Percentiles rank a stretch among this genome's conserved stretches.
These are phyloP conservation scores for Erynnis tages DNA, from an alignment of 2,888 invertebrate species.

Conservation along the genomic window DNA sequence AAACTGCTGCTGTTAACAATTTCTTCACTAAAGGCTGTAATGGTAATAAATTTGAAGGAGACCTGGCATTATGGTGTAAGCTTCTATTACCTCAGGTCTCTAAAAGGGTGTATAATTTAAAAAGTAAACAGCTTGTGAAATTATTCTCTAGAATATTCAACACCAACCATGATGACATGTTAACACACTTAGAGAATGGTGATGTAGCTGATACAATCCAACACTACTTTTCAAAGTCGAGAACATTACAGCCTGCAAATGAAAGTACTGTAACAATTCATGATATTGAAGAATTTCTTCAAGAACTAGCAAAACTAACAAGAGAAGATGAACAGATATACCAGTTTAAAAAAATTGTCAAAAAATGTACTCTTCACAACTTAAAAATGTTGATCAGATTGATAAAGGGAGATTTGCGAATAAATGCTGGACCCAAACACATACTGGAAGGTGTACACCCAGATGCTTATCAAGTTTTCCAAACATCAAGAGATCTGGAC, in stretches of 20 bases:
- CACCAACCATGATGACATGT: constrained; percentile 89
- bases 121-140: constrained; percentile 95
- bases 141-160: constrained; percentile 91
- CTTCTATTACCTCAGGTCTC: constrained; percentile 90
- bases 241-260: constrained; percentile 78
- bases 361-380: constrained; percentile 90
- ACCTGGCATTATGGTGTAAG: constrained; percentile 90
- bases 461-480: constrained; percentile 93
- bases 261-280: constrained; percentile 88
- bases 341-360: constrained; percentile 87
- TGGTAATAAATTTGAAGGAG: constrained; percentile 86
- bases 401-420: constrained; percentile 94
- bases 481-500: constrained; percentile 89
- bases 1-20: constrained; percentile 86
- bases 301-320: constrained; percentile 87
- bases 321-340: constrained; percentile 93
- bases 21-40: constrained; percentile 84
- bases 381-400: constrained; percentile 92
- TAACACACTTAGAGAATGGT: constrained; percentile 92
- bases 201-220: constrained; percentile 94
- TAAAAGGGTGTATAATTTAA: constrained; percentile 94
- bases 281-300: constrained; percentile 89
- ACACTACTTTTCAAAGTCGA: constrained; percentile 87
- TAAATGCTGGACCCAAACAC: constrained; percentile 96
- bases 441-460: constrained; percentile 94